These are phyloP conservation scores for Theristicus caerulescens DNA, from an alignment of 2,113 vertebrate species.

Conservation along the genomic window DNA sequence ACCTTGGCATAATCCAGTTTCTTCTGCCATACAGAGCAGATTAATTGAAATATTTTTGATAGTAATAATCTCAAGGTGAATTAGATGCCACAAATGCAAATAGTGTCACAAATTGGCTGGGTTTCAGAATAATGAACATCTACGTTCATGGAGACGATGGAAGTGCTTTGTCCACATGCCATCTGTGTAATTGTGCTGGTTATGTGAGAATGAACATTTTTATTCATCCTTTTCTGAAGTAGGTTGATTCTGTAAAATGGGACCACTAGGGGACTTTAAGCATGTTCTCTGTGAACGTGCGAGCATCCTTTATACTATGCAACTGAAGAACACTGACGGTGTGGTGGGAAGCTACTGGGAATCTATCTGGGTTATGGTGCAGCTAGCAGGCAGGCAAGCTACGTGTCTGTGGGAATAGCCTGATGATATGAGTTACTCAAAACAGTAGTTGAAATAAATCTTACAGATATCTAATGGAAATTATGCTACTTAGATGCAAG, in stretches of 20 bases:
- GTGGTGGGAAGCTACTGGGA: neutral
- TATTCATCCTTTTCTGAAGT: neutral
- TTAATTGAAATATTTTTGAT: neutral
- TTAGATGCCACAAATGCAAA: conserved; percentile 2
- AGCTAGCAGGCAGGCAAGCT: neutral
- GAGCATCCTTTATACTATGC: neutral
- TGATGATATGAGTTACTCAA: neutral
- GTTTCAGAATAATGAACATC: conserved; percentile 11
- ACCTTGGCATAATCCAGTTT: neutral
- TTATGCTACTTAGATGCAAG: neutral
- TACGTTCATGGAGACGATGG: neutral
- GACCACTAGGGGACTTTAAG: neutral
- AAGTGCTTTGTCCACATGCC: neutral
- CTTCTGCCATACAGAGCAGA: neutral
- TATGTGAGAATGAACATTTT: neutral
- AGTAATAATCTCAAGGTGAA: conserved; percentile 2
- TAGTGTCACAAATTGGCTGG: conserved; percentile 4
- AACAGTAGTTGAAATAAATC: neutral
- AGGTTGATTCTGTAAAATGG: neutral
- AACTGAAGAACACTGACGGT: neutral
- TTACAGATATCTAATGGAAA: neutral
- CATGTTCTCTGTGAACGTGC: neutral
- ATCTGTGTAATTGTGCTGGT: neutral
- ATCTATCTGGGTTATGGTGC: neutral
- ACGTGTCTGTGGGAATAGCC: neutral